A percentile compares a stretch with the other conserved stretches of the same genome.
These are phyloP conservation scores for Himalopsyche phryganea DNA, from an alignment of 1,140 invertebrate genomes.

Conservation along the genomic window DNA sequence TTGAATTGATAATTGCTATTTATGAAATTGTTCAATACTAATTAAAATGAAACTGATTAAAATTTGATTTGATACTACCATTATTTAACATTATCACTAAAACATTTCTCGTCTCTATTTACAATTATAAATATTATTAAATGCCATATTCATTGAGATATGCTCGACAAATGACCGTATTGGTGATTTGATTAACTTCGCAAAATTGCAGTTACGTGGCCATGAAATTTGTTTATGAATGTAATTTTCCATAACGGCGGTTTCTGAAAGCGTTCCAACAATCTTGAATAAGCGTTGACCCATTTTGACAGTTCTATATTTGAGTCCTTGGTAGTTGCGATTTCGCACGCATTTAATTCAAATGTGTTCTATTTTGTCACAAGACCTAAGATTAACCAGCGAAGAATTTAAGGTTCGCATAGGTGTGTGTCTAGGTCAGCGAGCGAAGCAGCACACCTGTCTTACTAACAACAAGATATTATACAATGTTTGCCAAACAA, in stretches of 20 bases:
- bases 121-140: too few species aligned
- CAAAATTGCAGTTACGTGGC: not conserved
- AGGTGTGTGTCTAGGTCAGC: conserved; percentile 29
- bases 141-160: too few species aligned
- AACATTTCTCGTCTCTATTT: too few species aligned
- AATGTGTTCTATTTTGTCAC: conserved; percentile 13
- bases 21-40: too few species aligned
- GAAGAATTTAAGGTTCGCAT: conserved; percentile 1
- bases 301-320: conserved; percentile 18
- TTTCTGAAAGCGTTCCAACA: conserved; percentile 1
- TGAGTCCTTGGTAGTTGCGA: conserved; percentile 2
- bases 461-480: not conserved
- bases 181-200: too few species aligned
- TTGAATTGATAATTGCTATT: too few species aligned
- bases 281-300: conserved; percentile 16
- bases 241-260: too few species aligned
- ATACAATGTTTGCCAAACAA: not conserved
- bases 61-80: too few species aligned
- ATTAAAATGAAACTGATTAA: too few species aligned
- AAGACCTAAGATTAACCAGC: conserved; percentile 5
- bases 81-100: too few species aligned
- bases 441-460: not conserved
- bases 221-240: not conserved
- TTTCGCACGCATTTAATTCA: conserved; percentile 12
- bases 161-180: too few species aligned